Conservation (phyloP, 2,888 invertebrate genomes). For the Parochlus steinenii region DNA sequence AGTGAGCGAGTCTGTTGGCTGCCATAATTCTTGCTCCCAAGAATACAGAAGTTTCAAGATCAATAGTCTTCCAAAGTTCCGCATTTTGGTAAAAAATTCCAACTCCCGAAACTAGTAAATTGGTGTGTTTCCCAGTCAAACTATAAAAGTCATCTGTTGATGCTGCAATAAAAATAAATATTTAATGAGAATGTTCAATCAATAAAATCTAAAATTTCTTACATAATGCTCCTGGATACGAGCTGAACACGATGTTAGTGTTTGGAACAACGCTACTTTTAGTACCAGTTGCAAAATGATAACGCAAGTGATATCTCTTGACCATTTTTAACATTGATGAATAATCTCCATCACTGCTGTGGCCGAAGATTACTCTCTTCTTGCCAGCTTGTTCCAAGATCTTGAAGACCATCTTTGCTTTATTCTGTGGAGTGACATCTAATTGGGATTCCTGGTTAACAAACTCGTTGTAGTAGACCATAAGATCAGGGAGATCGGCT, state of each 20-base stretch:
- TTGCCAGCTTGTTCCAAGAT: conserved; percentile 44
- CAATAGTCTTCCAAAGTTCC: conserved; percentile 49
- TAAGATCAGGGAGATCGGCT: conserved; percentile 51
- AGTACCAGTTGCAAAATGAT: conserved; percentile 38
- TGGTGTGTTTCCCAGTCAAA: conserved; percentile 37
- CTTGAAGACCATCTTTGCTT: no score
- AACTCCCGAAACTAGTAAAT: conserved; percentile 58
- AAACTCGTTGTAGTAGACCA: conserved; percentile 28
- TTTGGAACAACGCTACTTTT: conserved; percentile 42
- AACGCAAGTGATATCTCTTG: conserved; percentile 70
- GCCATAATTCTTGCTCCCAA: conserved; percentile 64
- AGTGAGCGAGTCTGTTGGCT: conserved; percentile 61
- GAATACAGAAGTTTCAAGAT: conserved; percentile 34
- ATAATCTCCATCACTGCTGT: conserved; percentile 68
- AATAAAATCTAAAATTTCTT: no score
- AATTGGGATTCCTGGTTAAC: conserved; percentile 26
- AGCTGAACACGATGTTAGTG: conserved; percentile 54
- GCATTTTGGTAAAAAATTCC: conserved; percentile 58
- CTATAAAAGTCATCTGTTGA: conserved; percentile 74
- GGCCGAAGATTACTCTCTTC: conserved; percentile 57
- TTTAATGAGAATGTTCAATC: no score
- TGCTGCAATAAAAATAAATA: no score
- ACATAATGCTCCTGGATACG: conserved; percentile 72
- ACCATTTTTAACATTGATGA: conserved; percentile 66
- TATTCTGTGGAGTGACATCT: conserved; percentile 26